Evolutionary conservation across 2,888 invertebrate species (phyloP).

Genomic region (Pristionchus mayeri): DNA sequence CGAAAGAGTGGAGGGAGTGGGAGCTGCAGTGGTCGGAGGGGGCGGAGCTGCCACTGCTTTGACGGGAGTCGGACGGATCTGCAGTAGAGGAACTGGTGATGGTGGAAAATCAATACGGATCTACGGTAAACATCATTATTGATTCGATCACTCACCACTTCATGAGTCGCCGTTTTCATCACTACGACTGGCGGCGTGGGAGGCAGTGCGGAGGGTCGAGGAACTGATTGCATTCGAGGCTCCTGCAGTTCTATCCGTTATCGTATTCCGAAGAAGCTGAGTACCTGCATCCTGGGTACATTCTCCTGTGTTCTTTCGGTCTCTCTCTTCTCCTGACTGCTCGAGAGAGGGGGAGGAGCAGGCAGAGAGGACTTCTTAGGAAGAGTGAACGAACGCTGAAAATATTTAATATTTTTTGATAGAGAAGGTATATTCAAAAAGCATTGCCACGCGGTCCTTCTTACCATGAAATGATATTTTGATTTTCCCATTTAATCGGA

Average conservation of each 20-base stretch:
- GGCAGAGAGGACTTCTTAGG: conserved; percentile 3
- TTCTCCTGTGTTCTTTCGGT: background rate
- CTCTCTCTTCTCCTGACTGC: background rate
- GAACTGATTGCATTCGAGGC: background rate
- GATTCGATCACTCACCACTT: background rate
- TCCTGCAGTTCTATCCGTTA: background rate
- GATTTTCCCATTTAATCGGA: too few relatives aligned
- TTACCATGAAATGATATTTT: too few relatives aligned
- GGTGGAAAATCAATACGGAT: background rate
- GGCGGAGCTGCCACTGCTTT: background rate
- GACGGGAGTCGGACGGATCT: conserved; percentile 9
- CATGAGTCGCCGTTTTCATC: background rate
- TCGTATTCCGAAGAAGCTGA: background rate
- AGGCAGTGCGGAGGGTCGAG: conserved; percentile 27
- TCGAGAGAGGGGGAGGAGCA: background rate
- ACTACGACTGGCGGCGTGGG: background rate
- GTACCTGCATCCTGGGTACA: background rate
- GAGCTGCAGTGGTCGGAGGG: background rate
- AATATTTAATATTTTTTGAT: background rate
- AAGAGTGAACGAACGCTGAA: conserved; percentile 23
- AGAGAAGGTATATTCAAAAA: too few relatives aligned
- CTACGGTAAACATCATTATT: too few relatives aligned
- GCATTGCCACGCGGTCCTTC: too few relatives aligned
- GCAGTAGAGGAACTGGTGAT: background rate
- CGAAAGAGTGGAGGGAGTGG: background rate